Conservation (phyloP, 1,140 invertebrate species). For the Lasaia peninsularis region DNA sequence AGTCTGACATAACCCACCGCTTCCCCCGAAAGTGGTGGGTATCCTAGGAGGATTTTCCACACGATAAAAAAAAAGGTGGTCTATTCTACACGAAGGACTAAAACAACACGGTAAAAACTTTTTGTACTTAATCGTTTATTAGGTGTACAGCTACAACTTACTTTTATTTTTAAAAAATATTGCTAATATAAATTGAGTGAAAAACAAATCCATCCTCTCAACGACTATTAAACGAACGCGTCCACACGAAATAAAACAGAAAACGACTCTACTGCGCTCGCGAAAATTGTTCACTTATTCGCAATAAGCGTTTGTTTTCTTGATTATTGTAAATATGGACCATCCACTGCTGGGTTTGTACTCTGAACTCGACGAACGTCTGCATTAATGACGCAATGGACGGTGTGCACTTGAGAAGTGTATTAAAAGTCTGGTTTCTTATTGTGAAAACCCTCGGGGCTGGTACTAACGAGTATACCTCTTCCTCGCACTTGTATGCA, state of each 20-base stretch:
- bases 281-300: conserved; percentile 20
- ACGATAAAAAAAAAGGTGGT: too few relatives aligned
- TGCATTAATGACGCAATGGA: conserved; percentile 15
- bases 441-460: conserved; percentile 26
- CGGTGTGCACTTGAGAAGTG: conserved; percentile 1
- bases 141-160: too few relatives aligned
- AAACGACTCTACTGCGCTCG: conserved; percentile 1
- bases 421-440: conserved; percentile 15
- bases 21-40: too few relatives aligned
- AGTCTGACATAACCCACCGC: too few relatives aligned
- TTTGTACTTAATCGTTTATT: too few relatives aligned
- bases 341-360: conserved; percentile 2
- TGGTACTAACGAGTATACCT: conserved; percentile 32
- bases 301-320: conserved; percentile 19
- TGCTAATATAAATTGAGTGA: too few relatives aligned
- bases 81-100: too few relatives aligned
- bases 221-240: conserved; percentile 1
- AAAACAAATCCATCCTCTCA: background rate
- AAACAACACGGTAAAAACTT: too few relatives aligned
- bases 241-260: conserved; percentile 14
- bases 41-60: too few relatives aligned
- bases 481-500: conserved; percentile 27
- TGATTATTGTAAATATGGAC: background rate
- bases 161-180: too few relatives aligned
- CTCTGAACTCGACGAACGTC: too few relatives aligned